Conservation (phyloP, 2,113 vertebrate genomes). For the Rhizomys pruinosus region DNA sequence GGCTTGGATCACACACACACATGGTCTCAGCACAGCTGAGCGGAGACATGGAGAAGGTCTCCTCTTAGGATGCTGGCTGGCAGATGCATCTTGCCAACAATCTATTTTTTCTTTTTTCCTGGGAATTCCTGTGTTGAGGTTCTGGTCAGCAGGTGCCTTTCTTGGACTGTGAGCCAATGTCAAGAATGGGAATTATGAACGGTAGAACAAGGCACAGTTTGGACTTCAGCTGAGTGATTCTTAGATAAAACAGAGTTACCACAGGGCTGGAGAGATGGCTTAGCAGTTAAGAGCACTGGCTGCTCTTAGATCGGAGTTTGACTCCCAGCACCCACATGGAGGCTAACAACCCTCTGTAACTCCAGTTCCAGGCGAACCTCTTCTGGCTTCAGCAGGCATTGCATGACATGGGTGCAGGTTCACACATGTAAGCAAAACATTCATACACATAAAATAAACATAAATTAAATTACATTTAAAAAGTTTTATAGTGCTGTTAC, state of each 20-base stretch:
- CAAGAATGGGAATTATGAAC: not conserved
- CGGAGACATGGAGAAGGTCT: not conserved
- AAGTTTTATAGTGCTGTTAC: not conserved
- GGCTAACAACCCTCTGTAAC: too few relatives aligned
- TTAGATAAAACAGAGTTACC: not conserved
- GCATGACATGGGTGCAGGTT: too few relatives aligned
- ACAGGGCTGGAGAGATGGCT: too few relatives aligned
- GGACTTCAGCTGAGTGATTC: not conserved
- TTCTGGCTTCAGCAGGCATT: too few relatives aligned
- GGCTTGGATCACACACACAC: not conserved
- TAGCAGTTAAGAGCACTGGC: too few relatives aligned
- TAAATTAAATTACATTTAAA: too few relatives aligned
- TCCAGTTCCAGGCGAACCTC: too few relatives aligned
- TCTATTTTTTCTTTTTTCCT: not conserved
- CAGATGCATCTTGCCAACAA: not conserved
- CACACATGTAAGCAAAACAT: too few relatives aligned
- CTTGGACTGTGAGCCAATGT: not conserved
- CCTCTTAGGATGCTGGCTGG: not conserved
- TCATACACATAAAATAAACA: too few relatives aligned
- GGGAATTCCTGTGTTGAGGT: too few relatives aligned
- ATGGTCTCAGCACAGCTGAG: not conserved
- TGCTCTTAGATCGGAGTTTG: too few relatives aligned
- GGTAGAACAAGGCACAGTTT: not conserved
- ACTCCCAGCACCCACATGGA: too few relatives aligned
- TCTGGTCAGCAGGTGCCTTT: not conserved